phyloP scores from a whole-genome alignment of 2,113 vertebrate genomes.

The Eretmochelys imbricata region DNA sequence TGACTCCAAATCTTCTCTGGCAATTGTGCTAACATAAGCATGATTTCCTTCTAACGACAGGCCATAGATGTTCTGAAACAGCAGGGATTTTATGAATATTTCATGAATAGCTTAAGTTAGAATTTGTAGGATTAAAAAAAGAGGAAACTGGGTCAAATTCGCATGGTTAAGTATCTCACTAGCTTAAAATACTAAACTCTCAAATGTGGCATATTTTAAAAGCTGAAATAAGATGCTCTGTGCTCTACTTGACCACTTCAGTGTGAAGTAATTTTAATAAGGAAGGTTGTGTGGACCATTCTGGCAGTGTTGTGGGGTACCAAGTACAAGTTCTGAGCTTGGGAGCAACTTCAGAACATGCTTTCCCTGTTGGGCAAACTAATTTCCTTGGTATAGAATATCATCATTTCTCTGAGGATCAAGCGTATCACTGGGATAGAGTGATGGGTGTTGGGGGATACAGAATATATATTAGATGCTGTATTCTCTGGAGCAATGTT shows the following conservation, averaged over 20 bases:
- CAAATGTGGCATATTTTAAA: conserved; percentile 35
- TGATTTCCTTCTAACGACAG: conserved; percentile 54
- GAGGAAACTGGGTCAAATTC: conserved; percentile 71
- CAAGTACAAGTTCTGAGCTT: background rate
- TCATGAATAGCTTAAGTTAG: conserved; percentile 65
- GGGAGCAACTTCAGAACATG: background rate
- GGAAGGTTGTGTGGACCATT: background rate
- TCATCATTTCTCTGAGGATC: background rate
- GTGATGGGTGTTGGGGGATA: background rate
- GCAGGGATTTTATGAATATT: conserved; percentile 69
- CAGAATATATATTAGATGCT: background rate
- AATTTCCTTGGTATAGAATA: background rate
- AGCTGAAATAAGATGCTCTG: background rate
- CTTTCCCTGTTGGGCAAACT: background rate
- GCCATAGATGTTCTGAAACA: conserved; percentile 56
- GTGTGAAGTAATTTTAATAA: background rate
- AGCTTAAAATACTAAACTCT: conserved; percentile 39
- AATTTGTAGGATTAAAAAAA: conserved; percentile 63
- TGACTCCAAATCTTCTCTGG: background rate
- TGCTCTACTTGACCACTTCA: background rate
- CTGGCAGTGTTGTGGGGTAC: background rate
- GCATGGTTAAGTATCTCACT: conserved; percentile 32
- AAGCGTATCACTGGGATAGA: background rate
- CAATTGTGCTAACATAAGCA: conserved; percentile 50
- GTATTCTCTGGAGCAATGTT: background rate